Percentiles rank a stretch among this genome's conserved stretches.
phyloP scores from a whole-genome alignment of 2,113 vertebrate species.

The Nannospalax galili region DNA sequence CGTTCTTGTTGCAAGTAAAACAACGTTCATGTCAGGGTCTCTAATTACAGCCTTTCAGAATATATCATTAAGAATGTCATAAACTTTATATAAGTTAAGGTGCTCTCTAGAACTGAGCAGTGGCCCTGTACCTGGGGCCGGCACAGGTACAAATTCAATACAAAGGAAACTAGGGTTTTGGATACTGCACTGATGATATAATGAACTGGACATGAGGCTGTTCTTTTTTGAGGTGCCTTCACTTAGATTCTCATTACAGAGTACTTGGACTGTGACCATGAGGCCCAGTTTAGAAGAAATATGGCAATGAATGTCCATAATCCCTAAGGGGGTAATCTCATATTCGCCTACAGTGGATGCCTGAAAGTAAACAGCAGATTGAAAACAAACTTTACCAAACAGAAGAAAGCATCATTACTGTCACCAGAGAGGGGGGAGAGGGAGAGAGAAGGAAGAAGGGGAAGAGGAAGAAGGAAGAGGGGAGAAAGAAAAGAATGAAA shows the following conservation, averaged over 20 bases:
- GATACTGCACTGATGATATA: neutral
- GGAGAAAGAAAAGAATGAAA: neutral
- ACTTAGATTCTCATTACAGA: neutral
- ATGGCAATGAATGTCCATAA: neutral
- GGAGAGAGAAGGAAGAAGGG: neutral
- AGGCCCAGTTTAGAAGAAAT: neutral
- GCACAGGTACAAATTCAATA: neutral
- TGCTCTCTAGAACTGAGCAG: neutral
- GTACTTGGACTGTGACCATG: neutral
- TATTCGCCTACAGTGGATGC: neutral
- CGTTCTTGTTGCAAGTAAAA: slow-evolving; percentile 16
- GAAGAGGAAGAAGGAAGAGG: neutral
- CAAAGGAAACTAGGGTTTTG: neutral
- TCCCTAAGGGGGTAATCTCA: neutral
- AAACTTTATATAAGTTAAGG: neutral
- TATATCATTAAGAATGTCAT: slow-evolving; percentile 24
- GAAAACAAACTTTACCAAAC: slow-evolving; percentile 34
- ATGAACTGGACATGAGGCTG: neutral
- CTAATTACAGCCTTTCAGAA: slow-evolving; percentile 23
- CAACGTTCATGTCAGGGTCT: neutral
- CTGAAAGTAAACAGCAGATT: slow-evolving; percentile 19
- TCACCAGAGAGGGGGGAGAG: neutral
- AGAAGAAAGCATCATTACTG: neutral
- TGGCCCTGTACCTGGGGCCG: no score
- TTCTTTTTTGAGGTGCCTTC: neutral